Base-by-base conservation (phyloP, 1,140 invertebrate species). In the Atta texana region DNA sequence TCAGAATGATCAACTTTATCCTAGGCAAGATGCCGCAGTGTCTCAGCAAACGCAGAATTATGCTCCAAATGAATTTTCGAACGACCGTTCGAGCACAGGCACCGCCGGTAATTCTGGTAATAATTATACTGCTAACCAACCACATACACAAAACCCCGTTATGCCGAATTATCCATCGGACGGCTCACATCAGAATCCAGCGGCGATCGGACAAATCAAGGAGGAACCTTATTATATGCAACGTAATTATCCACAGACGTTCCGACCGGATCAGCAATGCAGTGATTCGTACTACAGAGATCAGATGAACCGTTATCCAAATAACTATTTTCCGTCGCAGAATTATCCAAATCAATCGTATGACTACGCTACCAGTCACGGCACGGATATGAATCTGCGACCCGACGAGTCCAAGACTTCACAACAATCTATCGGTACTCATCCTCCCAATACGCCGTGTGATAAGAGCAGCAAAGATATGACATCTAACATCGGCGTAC, bases 181-280 rank as follows among this genome's bases (percentile, higher is more conserved):
- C 7, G 55, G 68, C n/a, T 63, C 76, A 3, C 89, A 89, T 82
- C 87, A 91, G 16, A 93, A 85, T 61, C 82, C 89, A 63, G 16
- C 68, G 4, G n/a, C 55, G 28, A 82, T 87, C 10, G 87, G 86
- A 59, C 89, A 88, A 21, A 92, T 92, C 75, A 95, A 94, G 76
- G 92, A 94, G 6, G 93, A 95, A 69, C 91, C 93, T n/a, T 95
- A 93, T 59, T 95, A 94, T 18, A 51, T 69, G 95, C 94, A 95
- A 71, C 88, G 92, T 18, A 94, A 93, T 87, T 95, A 95, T 86
- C 57, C 89, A 24, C 92, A 93, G 44, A n/a, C 92, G 7, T 93
- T 93, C 21, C 81, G 90, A 10, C 63, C 92, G 6, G 92, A 94
- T 66, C 91, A 94, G 28, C 92, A 94, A 18, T 94, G 92, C 51